Percentiles rank a stretch among this genome's conserved stretches.
Evolutionary conservation across 2,888 invertebrate genomes (phyloP).

Genomic region (Caenorhabditis afra): DNA sequence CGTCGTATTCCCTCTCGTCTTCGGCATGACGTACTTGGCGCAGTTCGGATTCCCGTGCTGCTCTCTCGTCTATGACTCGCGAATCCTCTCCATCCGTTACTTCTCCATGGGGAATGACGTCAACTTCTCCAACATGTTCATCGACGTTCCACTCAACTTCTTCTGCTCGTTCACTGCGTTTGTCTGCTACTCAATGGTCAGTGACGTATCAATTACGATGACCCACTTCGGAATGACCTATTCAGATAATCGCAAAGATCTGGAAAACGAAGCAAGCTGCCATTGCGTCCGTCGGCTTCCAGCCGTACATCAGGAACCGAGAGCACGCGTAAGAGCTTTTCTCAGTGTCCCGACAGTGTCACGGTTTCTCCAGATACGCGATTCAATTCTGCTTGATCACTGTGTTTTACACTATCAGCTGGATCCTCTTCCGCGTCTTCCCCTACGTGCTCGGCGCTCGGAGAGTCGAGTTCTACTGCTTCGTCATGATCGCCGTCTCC

Average conservation of each 20-base stretch:
- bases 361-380: constrained; percentile 50
- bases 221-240: too few relatives aligned
- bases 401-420: constrained; percentile 55
- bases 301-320: neutral
- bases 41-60: constrained; percentile 46
- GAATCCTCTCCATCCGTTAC: constrained; percentile 34
- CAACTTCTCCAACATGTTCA: constrained; percentile 41
- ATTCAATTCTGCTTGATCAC: constrained; percentile 60
- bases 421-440: constrained; percentile 61
- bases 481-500: constrained; percentile 53
- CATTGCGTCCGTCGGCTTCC: too few relatives aligned
- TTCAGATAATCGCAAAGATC: constrained; percentile 17
- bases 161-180: constrained; percentile 9
- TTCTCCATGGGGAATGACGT: neutral
- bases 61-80: constrained; percentile 37
- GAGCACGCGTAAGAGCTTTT: neutral
- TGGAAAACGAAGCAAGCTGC: constrained; percentile 11
- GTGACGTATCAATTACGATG: neutral
- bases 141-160: constrained; percentile 52
- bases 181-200: constrained; percentile 31
- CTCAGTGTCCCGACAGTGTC: too few relatives aligned
- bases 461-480: constrained; percentile 39
- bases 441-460: constrained; percentile 45
- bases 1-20: constrained; percentile 13
- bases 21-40: constrained; percentile 25